Conservation (phyloP, 2,797 vertebrate genomes). For the Macrochelys suwanniensis region DNA sequence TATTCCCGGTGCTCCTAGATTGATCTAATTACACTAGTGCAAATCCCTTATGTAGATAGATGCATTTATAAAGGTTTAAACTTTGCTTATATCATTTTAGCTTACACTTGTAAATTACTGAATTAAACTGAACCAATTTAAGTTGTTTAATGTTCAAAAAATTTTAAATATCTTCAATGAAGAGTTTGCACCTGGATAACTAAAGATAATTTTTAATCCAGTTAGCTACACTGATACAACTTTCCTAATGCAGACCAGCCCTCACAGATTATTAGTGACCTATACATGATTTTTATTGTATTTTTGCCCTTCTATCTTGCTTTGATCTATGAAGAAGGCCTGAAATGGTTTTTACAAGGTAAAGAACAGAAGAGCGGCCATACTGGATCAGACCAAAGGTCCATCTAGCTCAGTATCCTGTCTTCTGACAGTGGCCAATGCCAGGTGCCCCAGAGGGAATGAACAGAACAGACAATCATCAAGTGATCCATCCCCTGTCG, state of each 20-base stretch:
- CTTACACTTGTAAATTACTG: neutral
- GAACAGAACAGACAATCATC: too few species aligned
- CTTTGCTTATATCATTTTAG: neutral
- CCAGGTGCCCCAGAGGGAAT: too few species aligned
- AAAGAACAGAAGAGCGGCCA: neutral
- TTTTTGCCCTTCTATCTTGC: neutral
- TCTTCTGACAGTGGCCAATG: too few species aligned
- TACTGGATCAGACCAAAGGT: too few species aligned
- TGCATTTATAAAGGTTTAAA: neutral
- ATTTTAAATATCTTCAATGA: neutral
- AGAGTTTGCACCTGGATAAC: neutral
- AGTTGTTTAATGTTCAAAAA: neutral
- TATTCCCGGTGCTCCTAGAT: neutral
- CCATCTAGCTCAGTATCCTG: too few species aligned
- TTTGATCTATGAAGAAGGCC: neutral
- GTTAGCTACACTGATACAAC: neutral
- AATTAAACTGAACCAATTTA: neutral
- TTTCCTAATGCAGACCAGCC: neutral
- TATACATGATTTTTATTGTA: fast-evolving
- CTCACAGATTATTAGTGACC: neutral
- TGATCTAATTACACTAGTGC: too few species aligned
- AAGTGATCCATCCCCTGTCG: too few species aligned
- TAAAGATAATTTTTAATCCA: neutral
- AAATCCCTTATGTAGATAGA: fast-evolving
- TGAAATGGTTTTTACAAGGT: neutral